Evolutionary conservation across 1,140 invertebrate genomes (phyloP).

Genomic region (Plodia interpunctella): DNA sequence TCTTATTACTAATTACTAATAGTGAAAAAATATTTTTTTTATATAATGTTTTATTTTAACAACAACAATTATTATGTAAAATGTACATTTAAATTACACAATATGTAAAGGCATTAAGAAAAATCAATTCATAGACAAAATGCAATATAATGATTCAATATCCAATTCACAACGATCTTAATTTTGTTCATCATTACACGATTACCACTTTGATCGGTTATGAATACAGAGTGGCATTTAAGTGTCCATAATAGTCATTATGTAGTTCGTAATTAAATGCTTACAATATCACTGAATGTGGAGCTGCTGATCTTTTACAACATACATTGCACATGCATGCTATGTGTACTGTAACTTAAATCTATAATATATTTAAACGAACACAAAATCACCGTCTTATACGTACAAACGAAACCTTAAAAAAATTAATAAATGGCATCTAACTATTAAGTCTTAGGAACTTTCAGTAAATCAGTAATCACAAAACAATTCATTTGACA

Average conservation of each 20-base stretch:
- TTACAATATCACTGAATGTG: conserved; percentile 19
- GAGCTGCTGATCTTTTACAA: neutral
- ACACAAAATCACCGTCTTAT: conserved; percentile 31
- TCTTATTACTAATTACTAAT: too few relatives aligned
- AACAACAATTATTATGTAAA: conserved; percentile 70
- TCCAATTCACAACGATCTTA: conserved; percentile 23
- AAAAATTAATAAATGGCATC: conserved; percentile 56
- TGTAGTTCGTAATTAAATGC: conserved; percentile 22
- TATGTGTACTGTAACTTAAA: conserved; percentile 6
- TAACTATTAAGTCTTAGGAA: conserved; percentile 69
- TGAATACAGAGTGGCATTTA: neutral
- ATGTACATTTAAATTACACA: conserved; percentile 68
- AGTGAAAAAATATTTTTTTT: conserved; percentile 15
- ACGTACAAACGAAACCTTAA: conserved; percentile 37
- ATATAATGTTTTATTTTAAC: conserved; percentile 56
- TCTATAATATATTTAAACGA: conserved; percentile 24
- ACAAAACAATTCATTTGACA: conserved; percentile 33
- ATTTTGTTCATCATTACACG: conserved; percentile 23
- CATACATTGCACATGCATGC: neutral
- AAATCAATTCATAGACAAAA: conserved; percentile 43
- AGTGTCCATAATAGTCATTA: neutral
- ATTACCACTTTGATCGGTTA: conserved; percentile 9
- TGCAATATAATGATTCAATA: conserved; percentile 24
- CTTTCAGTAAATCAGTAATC: conserved; percentile 62
- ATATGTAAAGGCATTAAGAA: conserved; percentile 52